Base-by-base conservation (phyloP, 2,888 invertebrate species). In the Coleophora flavipennella region DNA sequence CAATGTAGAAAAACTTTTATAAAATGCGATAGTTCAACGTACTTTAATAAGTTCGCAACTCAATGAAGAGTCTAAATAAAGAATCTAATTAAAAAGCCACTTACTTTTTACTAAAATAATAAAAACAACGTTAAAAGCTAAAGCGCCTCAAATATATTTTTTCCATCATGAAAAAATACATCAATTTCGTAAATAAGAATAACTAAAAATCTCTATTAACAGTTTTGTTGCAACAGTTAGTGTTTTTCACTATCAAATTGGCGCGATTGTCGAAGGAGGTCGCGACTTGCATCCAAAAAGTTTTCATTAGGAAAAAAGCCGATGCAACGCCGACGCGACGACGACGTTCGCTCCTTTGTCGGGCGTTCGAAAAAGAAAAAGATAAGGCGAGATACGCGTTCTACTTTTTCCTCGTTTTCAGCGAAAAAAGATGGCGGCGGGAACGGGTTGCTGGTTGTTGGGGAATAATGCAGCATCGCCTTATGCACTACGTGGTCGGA, bases 391-490 rank as follows among this genome's bases (percentile, higher is more conserved):
- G 70, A 67, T 60, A 62, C 67, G 62, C 62, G 72, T 56, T 69
- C 75, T 58, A 73, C 55, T 73, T 28, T 51, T 57, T 65, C 59
- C 56, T 62, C 45, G 54, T 51, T 54, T 55, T 53, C 49, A 45
- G 44, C 50, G 50, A 59, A 59, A 67, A 67, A 59, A 58, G 62
- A 63, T 61, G 66, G 62, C 61, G 62, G 59, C 61, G 62, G 59
- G 59, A 63, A 67, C 67, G 68, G 75, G 69, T 67, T 64, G 62
- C 50, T 47, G 20, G 20, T 20, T 20, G 20, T 6, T 43, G 55
- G 55, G 62, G 59, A 64, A 70, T 76, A 78, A 79, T 76, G 75
- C 76, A 77, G 63, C 66, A 62, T 65, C 42, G 50, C 41, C n/a
- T n/a, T n/a, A 46, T 55, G 54, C 55, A 45, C 51, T 53, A 48